Base-by-base conservation (phyloP, 2,888 invertebrate genomes). In the Mythimna impura region DNA sequence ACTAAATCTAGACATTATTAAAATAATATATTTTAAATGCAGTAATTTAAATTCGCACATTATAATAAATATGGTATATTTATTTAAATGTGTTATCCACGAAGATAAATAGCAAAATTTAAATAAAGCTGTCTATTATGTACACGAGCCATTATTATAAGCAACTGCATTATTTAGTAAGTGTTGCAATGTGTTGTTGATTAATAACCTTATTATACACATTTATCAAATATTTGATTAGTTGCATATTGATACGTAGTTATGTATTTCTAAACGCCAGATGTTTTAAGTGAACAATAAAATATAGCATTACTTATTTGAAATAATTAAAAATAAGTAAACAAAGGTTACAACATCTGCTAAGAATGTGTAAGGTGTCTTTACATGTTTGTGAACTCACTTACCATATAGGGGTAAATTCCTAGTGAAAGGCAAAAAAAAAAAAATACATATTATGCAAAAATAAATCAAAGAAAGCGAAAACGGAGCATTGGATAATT, bases 31-130 rank as follows among this genome's bases (percentile, higher is more conserved):
- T 81, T 81, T 60, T 17, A 81, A 71, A 69, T 76, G 25, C 8
- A 60, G 60, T 64, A 8, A 80, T 83, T 80, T 73, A n/a, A 80
- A 83, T 67, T 76, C 66, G 62, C 57, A 67, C 22, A 74, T 63
- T 66, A 40, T 22, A 22, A 61, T 63, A 73, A 57, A 77, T 47
- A 57, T 61, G 64, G 10, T 25, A 61, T 66, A 70, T 58, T 43
- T 71, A 79, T 67, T 71, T 62, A 65, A 75, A 69, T 75, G 8
- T 60, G 14, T 60, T 57, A 66, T 55, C 54, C 57, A 81, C 52
- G 20, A 71, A 76, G 66, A 67, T 71, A 82, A 58, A 62, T 60
- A 64, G 22, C n/a, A 52, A 57, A 55, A 66, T 72, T 57, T 82
- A 30, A 73, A 82, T 78, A 65, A 47, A 66, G 2, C 34, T 34